Evolutionary conservation across 2,113 vertebrate species (phyloP).

Genomic region (Dendropsophus ebraccatus): DNA sequence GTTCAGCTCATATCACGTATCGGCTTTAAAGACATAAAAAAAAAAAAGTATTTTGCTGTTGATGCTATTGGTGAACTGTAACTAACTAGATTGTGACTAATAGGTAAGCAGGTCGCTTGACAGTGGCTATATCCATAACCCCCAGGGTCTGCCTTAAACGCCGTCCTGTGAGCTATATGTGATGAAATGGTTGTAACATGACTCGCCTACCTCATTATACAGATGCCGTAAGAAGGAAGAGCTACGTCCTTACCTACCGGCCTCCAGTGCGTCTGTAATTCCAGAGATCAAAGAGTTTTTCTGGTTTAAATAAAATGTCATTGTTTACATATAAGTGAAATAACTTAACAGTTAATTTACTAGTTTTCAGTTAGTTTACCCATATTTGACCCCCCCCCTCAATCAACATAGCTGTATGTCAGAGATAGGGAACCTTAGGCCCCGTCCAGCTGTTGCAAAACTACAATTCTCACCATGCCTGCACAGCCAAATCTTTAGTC

Average conservation of each 20-base stretch:
- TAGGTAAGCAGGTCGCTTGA: conserved; percentile 49
- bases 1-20: conserved; percentile 75
- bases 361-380: too few species aligned
- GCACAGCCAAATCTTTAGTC: too few species aligned
- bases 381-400: too few species aligned
- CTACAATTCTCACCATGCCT: too few species aligned
- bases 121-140: background rate
- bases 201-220: background rate
- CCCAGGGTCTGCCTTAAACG: background rate
- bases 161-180: background rate
- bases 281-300: too few species aligned
- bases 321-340: background rate
- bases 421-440: too few species aligned
- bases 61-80: conserved; percentile 11
- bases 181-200: background rate
- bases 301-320: background rate
- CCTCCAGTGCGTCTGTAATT: background rate
- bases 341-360: too few species aligned
- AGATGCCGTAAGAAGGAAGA: background rate
- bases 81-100: conserved; percentile 53
- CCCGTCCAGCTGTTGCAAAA: too few species aligned
- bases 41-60: conserved; percentile 24
- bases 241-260: background rate
- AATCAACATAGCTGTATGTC: too few species aligned
- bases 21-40: conserved; percentile 62